Percentiles rank a stretch among this genome's conserved stretches.
Evolutionary conservation across 2,888 invertebrate genomes (phyloP).

Genomic region (Ernsta delagoae): DNA sequence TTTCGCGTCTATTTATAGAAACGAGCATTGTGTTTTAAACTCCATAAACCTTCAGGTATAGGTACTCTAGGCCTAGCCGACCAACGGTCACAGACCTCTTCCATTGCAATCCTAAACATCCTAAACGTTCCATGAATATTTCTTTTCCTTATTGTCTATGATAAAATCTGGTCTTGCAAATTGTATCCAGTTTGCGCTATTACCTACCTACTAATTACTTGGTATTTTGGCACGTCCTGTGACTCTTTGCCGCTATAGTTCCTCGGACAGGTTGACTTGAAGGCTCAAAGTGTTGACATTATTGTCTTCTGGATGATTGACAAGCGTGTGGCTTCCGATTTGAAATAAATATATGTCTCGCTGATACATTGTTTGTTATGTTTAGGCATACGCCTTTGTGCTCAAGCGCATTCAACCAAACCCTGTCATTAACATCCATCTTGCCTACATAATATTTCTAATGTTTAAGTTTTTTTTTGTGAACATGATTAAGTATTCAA

Average conservation of each 20-base stretch:
- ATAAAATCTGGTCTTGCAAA: too few relatives aligned
- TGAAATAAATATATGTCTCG: constrained; percentile 50
- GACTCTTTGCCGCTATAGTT: constrained; percentile 13
- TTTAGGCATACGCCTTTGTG: constrained; percentile 51
- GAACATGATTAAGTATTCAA: not conserved
- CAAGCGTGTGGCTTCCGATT: constrained; percentile 61
- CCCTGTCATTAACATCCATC: constrained; percentile 12
- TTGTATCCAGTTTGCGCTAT: too few relatives aligned
- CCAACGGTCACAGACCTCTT: too few relatives aligned
- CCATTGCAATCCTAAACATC: too few relatives aligned
- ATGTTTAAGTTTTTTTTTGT: too few relatives aligned
- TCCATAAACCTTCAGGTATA: too few relatives aligned
- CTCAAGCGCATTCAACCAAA: constrained; percentile 35
- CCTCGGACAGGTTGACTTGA: constrained; percentile 36
- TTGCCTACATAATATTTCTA: too few relatives aligned
- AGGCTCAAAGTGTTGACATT: constrained; percentile 45
- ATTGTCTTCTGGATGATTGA: constrained; percentile 58
- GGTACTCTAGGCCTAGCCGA: too few relatives aligned
- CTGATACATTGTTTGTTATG: constrained; percentile 45
- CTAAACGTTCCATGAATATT: too few relatives aligned
- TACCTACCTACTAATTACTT: constrained; percentile 1
- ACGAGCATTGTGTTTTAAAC: too few relatives aligned
- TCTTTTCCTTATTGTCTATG: too few relatives aligned
- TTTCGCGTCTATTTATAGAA: too few relatives aligned
- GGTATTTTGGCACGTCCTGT: constrained; percentile 30